phyloP scores from a whole-genome alignment of 2,113 vertebrate species.

The Melanostigma gelatinosum region DNA sequence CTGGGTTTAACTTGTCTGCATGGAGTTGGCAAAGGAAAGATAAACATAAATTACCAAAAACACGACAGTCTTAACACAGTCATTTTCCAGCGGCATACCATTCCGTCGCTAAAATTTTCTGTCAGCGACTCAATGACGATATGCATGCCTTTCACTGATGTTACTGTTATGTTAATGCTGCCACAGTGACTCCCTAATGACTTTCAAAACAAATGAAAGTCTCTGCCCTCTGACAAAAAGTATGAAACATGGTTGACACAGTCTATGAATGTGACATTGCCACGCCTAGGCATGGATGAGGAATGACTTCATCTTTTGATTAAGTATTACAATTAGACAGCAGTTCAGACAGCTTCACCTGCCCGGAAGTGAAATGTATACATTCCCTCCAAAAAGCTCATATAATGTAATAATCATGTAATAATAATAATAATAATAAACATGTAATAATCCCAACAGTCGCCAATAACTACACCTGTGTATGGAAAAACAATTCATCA shows the following conservation, averaged over 20 bases:
- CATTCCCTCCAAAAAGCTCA: not conserved
- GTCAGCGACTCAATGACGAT: not conserved
- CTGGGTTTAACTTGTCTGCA: conserved; percentile 43
- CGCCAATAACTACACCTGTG: no score
- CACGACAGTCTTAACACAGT: conserved; percentile 24
- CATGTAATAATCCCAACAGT: not conserved
- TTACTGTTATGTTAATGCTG: conserved; percentile 19
- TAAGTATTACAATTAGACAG: not conserved
- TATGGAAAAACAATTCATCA: not conserved
- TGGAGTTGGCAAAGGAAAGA: conserved; percentile 35
- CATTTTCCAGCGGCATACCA: conserved; percentile 19
- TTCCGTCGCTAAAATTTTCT: not conserved
- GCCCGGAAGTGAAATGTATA: not conserved
- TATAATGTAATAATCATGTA: no score
- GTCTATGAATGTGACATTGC: not conserved
- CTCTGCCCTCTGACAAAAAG: not conserved
- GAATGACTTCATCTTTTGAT: not conserved
- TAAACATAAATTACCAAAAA: conserved; percentile 42
- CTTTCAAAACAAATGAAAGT: conserved; percentile 1
- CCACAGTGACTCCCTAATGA: conserved; percentile 18
- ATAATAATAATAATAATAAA: no score
- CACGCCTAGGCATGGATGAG: not conserved
- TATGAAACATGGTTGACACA: not conserved
- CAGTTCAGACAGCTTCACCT: not conserved
- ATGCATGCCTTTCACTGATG: conserved; percentile 10